These are phyloP conservation scores for Blomia tropicalis DNA, from an alignment of 2,888 invertebrate species.

Conservation along the genomic window DNA sequence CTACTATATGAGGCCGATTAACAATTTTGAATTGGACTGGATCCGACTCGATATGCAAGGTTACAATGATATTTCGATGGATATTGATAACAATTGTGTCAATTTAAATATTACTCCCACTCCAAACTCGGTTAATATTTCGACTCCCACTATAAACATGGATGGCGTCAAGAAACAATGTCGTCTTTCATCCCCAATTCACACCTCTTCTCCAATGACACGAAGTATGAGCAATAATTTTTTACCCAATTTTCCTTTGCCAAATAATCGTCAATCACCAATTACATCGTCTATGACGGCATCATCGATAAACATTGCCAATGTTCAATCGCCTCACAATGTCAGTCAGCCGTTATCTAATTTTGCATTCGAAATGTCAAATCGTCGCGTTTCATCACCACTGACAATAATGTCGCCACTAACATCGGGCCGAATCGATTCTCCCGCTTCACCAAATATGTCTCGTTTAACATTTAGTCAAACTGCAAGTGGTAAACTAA, in stretches of 20 bases:
- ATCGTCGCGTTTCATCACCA: not conserved
- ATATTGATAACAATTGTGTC: not conserved
- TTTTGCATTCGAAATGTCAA: not conserved
- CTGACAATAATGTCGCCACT: not conserved
- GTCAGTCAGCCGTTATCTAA: not conserved
- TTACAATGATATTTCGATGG: not conserved
- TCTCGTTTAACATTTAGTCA: not conserved
- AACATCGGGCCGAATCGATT: not conserved
- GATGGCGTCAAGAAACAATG: not conserved
- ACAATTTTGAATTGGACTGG: conserved; percentile 17
- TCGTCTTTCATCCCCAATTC: not conserved
- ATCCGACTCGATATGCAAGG: not conserved
- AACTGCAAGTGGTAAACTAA: not conserved
- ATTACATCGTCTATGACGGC: conserved; percentile 5
- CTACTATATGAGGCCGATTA: conserved; percentile 55
- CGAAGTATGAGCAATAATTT: conserved; percentile 1
- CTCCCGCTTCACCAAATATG: conserved; percentile 4
- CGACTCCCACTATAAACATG: not conserved
- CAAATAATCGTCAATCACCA: not conserved
- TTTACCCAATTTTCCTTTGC: not conserved
- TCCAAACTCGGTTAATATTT: not conserved
- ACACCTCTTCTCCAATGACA: conserved; percentile 18
- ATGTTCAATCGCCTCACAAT: conserved; percentile 6
- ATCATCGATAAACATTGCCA: not conserved
- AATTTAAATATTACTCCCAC: not conserved